phyloP scores from a whole-genome alignment of 1,140 invertebrate species.

The Drosophila parabipectinata region DNA sequence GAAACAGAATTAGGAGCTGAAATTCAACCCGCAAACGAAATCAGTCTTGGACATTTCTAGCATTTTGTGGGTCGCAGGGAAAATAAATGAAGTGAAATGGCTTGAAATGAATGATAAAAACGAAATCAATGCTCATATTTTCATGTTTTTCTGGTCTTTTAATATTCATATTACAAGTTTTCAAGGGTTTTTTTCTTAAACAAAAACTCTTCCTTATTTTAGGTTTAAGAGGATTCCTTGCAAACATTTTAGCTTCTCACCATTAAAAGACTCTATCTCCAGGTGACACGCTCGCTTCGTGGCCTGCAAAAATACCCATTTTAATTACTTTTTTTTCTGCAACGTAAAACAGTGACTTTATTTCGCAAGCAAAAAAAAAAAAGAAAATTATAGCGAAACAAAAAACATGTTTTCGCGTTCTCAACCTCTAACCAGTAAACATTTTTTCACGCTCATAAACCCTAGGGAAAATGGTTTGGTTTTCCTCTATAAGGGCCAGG shows the following conservation, averaged over 20 bases:
- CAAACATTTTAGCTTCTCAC: not conserved
- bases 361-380: conserved; percentile 21
- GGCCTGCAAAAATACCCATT: conserved; percentile 10
- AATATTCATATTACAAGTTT: not conserved
- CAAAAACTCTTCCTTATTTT: not conserved
- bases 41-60: conserved; percentile 12
- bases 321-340: conserved; percentile 29
- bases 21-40: conserved; percentile 18
- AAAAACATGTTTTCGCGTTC: conserved; percentile 43
- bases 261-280: conserved; percentile 17
- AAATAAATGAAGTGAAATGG: conserved; percentile 75
- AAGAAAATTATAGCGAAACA: not conserved
- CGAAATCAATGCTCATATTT: conserved; percentile 61
- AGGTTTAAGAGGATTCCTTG: not conserved
- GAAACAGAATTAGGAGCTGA: conserved; percentile 17
- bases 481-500: not conserved
- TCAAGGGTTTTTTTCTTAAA: no score
- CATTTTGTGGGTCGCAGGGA: not conserved
- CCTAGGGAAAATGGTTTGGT: conserved; percentile 61
- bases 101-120: conserved; percentile 68
- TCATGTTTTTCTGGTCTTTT: conserved; percentile 4
- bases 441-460: conserved; percentile 69
- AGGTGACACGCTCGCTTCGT: conserved; percentile 12
- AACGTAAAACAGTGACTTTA: conserved; percentile 36
- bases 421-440: conserved; percentile 48